Conservation (phyloP, 2,797 vertebrate species). For the Buphagus erythrorhynchus region DNA sequence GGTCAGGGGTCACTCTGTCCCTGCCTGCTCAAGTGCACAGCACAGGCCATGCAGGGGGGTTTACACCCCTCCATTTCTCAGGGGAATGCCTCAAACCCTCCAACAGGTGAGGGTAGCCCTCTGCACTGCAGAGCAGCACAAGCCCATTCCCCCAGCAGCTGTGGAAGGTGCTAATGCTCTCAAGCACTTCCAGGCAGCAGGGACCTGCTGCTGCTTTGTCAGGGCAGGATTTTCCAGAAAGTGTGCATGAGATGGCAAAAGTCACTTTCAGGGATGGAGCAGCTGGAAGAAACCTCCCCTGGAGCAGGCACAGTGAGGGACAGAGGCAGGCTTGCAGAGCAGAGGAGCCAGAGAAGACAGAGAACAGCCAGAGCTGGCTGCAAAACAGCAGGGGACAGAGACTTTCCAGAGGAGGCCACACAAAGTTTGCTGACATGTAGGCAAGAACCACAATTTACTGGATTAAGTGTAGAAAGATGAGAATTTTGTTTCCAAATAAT, state of each 20-base stretch:
- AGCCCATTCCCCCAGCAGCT: accelerated
- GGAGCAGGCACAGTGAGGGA: not conserved
- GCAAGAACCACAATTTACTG: not conserved
- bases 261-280: not conserved
- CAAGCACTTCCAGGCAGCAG: not conserved
- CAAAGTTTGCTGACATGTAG: not conserved
- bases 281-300: not conserved
- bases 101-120: not conserved
- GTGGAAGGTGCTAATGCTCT: not conserved
- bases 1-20: not conserved
- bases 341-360: not conserved
- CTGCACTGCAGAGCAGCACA: not conserved
- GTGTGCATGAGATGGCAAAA: accelerated
- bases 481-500: not conserved
- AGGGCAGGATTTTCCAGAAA: not conserved
- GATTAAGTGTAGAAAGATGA: not conserved
- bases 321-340: not conserved
- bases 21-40: not conserved
- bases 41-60: accelerated
- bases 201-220: not conserved
- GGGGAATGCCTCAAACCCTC: not conserved
- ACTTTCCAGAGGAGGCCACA: not conserved
- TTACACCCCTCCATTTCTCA: not conserved
- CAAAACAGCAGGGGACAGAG: not conserved
- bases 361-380: not conserved